These are phyloP conservation scores for Asbolus verrucosus DNA, from an alignment of 1,140 invertebrate genomes.

Conservation along the genomic window DNA sequence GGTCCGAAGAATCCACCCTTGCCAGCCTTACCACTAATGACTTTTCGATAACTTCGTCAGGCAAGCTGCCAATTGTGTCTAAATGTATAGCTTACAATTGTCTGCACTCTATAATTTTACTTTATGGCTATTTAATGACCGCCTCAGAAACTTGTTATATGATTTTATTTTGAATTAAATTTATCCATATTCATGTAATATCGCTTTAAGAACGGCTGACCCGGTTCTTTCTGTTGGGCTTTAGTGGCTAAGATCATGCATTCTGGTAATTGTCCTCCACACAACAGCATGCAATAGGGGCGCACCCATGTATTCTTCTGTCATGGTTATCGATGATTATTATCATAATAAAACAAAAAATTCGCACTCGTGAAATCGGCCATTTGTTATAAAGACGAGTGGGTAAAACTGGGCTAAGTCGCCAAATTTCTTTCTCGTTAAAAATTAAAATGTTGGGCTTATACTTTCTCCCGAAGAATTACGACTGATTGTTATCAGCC, in stretches of 20 bases:
- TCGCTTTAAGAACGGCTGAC: slow-evolving; percentile 9
- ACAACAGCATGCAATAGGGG: slow-evolving; percentile 15
- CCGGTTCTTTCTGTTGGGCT: slow-evolving; percentile 19
- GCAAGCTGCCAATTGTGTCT: slow-evolving; percentile 43
- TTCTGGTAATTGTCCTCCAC: slow-evolving; percentile 12
- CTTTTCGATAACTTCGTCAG: slow-evolving; percentile 43
- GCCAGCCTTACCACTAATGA: slow-evolving; percentile 31
- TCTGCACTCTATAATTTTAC: slow-evolving; percentile 34
- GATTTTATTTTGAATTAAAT: slow-evolving; percentile 30
- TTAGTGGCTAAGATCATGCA: slow-evolving; percentile 10
- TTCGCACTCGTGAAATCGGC: neutral
- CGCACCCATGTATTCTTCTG: slow-evolving; percentile 18
- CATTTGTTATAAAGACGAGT: slow-evolving; percentile 1
- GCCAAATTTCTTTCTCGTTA: slow-evolving; percentile 10
- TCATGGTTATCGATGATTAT: slow-evolving; percentile 13
- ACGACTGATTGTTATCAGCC: neutral
- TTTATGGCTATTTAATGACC: slow-evolving; percentile 45
- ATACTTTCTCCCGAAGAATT: neutral
- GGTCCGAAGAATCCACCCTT: slow-evolving; percentile 14
- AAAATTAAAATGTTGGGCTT: neutral
- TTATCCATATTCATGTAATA: slow-evolving; percentile 30
- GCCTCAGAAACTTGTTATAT: slow-evolving; percentile 39
- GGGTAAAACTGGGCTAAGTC: neutral
- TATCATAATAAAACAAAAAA: slow-evolving; percentile 9
- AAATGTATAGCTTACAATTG: slow-evolving; percentile 32